Base-by-base conservation (phyloP, 1,140 invertebrate species). In the Pseudomyrmex dendroicus region DNA sequence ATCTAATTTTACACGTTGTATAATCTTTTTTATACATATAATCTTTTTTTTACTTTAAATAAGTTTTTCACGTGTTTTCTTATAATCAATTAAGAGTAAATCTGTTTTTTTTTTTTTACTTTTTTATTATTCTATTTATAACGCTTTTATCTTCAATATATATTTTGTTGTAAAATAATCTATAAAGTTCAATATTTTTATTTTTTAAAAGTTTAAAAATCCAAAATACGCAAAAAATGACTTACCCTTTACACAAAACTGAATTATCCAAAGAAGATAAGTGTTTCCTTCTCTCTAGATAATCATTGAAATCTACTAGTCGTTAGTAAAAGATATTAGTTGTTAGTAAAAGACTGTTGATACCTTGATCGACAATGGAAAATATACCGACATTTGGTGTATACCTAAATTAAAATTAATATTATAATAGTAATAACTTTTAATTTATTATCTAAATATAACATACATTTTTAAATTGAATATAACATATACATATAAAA, bases 11-110 rank as follows among this genome's bases (percentile, higher is more conserved):
- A 12, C 1, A 12, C 2, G 0, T n/a, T 8, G 70, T 9, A 78
- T 48, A 70, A 50, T 74, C 4, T 52, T 50, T 3, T n/a, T n/a
- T 72, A n/a, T n/a, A 57, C 5, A 59, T 56, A 78, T 48, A 70
- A 50, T 74, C 4, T 52, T 50, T 3, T 50, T 3, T 72, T 59
- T 72, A 7, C 17, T 61, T 15, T 22, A 44, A 22, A n/a, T n/a
- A n/a, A 66, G 9, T 10, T 66, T 56, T 12, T 57, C 12, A 22
- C 4, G 25, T 50, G n/a, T 8, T n/a, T 59, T 63, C 1, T 13
- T 59, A 15, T 59, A 15, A 67, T 68, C 2, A 35, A 57, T 57
- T 50, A 48, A 17, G 5, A 35, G 8, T 56, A 7, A 25, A n/a
- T 66, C 3, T 68, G 9, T 8, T 64, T 22, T 20, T 20, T 64